Evolutionary conservation across 64 coral and sea anemone genomes (phyloP).

Genomic region (Orbicella faveolata): DNA sequence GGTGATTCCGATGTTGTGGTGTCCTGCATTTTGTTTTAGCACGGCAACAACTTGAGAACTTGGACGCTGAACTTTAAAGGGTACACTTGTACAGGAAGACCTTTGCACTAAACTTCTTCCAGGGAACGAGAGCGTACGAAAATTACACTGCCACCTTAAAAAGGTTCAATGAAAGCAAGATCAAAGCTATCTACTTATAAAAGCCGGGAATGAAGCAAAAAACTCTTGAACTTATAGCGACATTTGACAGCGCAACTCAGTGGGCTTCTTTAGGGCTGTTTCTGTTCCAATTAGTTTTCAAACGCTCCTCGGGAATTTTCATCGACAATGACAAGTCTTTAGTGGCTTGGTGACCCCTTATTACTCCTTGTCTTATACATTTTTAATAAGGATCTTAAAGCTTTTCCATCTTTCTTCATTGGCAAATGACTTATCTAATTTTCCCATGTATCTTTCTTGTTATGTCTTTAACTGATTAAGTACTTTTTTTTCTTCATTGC

Average conservation of each 20-base stretch:
- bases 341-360: constrained; percentile 64
- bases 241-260: not conserved
- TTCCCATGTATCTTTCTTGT: constrained; percentile 88
- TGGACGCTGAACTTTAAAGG: not conserved
- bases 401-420: constrained; percentile 66
- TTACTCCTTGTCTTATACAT: constrained; percentile 39
- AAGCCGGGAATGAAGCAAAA: not conserved
- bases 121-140: not conserved
- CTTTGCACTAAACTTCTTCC: not conserved
- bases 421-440: constrained; percentile 99
- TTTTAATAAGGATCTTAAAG: constrained; percentile 61
- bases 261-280: constrained; percentile 10
- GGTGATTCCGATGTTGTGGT: not conserved
- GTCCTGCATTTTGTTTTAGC: not conserved
- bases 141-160: not conserved
- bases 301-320: constrained; percentile 32
- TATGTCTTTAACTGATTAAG: constrained; percentile 93
- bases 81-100: too few relatives aligned
- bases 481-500: constrained; percentile 9
- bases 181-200: not conserved
- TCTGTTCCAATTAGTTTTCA: constrained; percentile 31
- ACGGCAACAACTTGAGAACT: not conserved
- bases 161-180: not conserved
- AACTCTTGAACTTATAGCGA: not conserved
- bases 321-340: constrained; percentile 68